Evolutionary conservation across 2,797 vertebrate genomes (phyloP), one percentile per base, ranked within the genome.

Genomic region (Phoebastria nigripes): DNA sequence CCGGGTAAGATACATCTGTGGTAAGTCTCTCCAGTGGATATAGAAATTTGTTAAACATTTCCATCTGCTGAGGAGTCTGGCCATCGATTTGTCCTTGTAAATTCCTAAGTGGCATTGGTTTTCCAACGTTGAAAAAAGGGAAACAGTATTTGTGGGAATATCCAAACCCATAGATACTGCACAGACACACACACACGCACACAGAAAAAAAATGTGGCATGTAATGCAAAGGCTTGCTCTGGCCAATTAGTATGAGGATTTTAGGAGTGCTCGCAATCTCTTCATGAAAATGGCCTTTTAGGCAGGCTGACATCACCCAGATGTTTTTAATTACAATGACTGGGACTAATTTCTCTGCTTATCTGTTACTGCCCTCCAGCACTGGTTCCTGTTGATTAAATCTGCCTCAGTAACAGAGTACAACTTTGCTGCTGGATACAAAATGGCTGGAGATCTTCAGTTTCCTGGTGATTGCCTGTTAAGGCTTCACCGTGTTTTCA

Each of bases 351-450:
- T 95, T 94, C 76, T 96, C 90, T 90, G 73, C 92, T 96, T 96
- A 95, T 97, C 95, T 93, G 72, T 84, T 71, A 77, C 72, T 94
- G 85, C 86, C 93, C 88, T 97, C 63, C 90, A 97, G 94, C 77
- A 91, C 88, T 83, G 61, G 82, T 95, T 97, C 92, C 92, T 96
- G 76, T 89, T 97, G 95, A 95, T 96, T 95, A 96, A 93, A 97
- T 97, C 89, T 93, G 88, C 83, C 84, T 95, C 49, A 62, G 76
- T 61, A 88, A 90, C 39, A 70, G 89, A 80, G 76, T 3, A 80
- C 67, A 95, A 37, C 61, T 92, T 82, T 62, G 51, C 58, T 92
- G 76, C 89, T 79, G 79, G 44, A 74, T 72, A 31, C 39, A 31
- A 73, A 94, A 84, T 65, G n/a, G 78, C 71, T 84, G 85, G 24